phyloP scores from a whole-genome alignment of 1,140 invertebrate species.

The Cecropterus lyciades region DNA sequence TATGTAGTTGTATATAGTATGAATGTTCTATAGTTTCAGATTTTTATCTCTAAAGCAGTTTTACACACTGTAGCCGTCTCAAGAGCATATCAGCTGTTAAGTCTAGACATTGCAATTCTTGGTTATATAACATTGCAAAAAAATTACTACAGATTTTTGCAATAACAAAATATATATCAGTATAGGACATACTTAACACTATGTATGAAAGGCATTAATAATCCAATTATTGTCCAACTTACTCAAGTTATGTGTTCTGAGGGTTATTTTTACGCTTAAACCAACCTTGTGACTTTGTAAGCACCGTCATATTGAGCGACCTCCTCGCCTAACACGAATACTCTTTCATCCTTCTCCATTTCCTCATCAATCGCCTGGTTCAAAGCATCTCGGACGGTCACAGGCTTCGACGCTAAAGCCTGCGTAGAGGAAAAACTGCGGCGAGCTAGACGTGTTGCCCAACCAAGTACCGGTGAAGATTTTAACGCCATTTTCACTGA shows the following conservation, averaged over 20 bases:
- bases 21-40: neutral
- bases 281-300: slow-evolving; percentile 92
- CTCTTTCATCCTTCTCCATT: slow-evolving; percentile 96
- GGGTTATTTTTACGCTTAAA: slow-evolving; percentile 11
- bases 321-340: slow-evolving; percentile 98
- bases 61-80: neutral
- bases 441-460: slow-evolving; percentile 56
- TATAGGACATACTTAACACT: no score
- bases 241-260: neutral
- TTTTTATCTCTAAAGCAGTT: neutral
- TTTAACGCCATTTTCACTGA: slow-evolving; percentile 76
- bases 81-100: neutral
- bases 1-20: no score
- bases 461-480: slow-evolving; percentile 68
- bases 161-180: neutral
- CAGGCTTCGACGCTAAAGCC: slow-evolving; percentile 86
- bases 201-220: no score
- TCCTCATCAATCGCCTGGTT: slow-evolving; percentile 99
- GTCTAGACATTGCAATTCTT: neutral
- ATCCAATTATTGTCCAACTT: no score
- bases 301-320: slow-evolving; percentile 99
- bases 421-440: slow-evolving; percentile 72
- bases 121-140: slow-evolving; percentile 15
- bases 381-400: slow-evolving; percentile 98
- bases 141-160: neutral